Percentiles rank a stretch among this genome's conserved stretches.
phyloP scores from a whole-genome alignment of 2,888 invertebrate species.

The Julus scanicus region DNA sequence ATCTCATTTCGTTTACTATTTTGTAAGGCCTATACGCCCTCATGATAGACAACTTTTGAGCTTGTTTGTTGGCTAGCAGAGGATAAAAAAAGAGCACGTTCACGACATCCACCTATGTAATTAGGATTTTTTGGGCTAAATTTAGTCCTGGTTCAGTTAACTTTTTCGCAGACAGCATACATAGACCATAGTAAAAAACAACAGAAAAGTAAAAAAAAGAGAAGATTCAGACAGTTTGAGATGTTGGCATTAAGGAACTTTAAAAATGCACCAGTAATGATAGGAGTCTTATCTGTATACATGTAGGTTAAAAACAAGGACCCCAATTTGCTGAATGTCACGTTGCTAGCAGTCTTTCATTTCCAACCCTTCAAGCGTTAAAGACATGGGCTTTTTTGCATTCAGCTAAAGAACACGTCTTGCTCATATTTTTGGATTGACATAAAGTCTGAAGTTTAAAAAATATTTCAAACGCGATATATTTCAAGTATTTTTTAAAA shows the following conservation, averaged over 20 bases:
- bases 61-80: not conserved
- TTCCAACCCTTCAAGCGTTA: not conserved
- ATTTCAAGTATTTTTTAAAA: too few relatives aligned
- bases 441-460: not conserved
- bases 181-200: not conserved
- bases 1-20: too few relatives aligned
- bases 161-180: not conserved
- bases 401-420: not conserved
- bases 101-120: not conserved
- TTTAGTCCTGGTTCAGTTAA: constrained; percentile 22
- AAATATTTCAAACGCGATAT: too few relatives aligned
- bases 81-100: not conserved
- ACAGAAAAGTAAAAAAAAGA: not conserved
- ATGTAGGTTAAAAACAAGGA: constrained; percentile 7
- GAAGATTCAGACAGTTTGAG: constrained; percentile 10
- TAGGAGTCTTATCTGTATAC: not conserved
- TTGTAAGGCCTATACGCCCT: too few relatives aligned
- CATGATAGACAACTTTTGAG: not conserved
- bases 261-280: not conserved
- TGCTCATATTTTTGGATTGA: not conserved
- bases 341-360: constrained; percentile 30
- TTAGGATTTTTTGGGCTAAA: not conserved
- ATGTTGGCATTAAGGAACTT: constrained; percentile 37
- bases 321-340: constrained; percentile 25
- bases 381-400: not conserved